Base-by-base conservation (phyloP, 2,797 vertebrate species). In the Diplodus sargus region DNA sequence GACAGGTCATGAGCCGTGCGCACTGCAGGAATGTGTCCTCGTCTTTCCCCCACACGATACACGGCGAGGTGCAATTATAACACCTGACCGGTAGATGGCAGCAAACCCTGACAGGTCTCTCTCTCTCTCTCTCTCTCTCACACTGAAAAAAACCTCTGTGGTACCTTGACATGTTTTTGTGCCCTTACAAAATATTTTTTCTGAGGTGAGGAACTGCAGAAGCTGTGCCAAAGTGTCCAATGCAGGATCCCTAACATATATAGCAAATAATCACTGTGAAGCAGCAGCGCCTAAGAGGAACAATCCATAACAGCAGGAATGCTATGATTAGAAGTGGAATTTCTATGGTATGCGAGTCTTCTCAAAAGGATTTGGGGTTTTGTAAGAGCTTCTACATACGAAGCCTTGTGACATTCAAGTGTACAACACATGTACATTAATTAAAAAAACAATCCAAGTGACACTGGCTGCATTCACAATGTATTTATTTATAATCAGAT, bases 401-500 rank as follows among this genome's bases (percentile, higher is more conserved):
- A 66, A 25, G 9, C 52, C 12, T 30, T 60, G 4, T n/a, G 30
- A 57, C 22, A 47, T 20, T 54, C 9, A 76, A 5, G 14, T 30
- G 15, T 43, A 10, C 4, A 56, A 22, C 14, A 61, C 17, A 59
- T 45, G 14, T 15, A 10, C 30, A 64, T 17, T 0, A 48, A 68
- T 64, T 28, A 10, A 10, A 70, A n/a, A 45, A 71, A 45, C 1
- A 28, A 42, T 45, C 45, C 14, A 45, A 39, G 28, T 3, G 15
- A 66, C 43, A 42, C 22, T 5, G 3, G 16, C 1, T 28, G 39
- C 54, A 45, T 90, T 90, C 72, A 83, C 49, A 90, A 77, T 82
- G 60, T 61, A 79, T 95, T 95, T 94, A 93, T 93, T 94, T 69
- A 86, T 87, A 90, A 91, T 91, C 69, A 88, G 60, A 85, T 91